These are phyloP conservation scores for Aphaenogaster ashmeadi DNA, from an alignment of 1,140 invertebrate species.

Conservation along the genomic window DNA sequence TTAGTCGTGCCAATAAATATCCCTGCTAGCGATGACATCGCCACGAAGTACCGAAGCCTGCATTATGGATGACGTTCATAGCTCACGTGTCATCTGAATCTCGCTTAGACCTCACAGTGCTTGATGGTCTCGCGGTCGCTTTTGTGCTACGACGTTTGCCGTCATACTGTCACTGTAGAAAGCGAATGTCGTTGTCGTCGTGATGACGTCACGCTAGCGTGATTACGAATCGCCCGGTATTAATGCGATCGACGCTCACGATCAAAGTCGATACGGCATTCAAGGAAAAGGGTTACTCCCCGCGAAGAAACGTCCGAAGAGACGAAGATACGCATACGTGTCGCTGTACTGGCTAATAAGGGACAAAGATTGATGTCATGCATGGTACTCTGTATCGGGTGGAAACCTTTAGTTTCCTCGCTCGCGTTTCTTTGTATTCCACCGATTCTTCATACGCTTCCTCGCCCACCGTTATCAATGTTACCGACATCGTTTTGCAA, in stretches of 20 bases:
- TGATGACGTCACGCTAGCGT: not conserved
- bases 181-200: not conserved
- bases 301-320: not conserved
- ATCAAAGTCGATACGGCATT: not conserved
- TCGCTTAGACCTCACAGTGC: conserved; percentile 42
- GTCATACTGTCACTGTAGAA: conserved; percentile 15
- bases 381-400: not conserved
- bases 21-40: conserved; percentile 52
- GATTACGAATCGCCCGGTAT: conserved; percentile 25
- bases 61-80: conserved; percentile 60
- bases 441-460: conserved; percentile 3
- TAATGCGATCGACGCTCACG: not conserved
- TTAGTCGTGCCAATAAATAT: conserved; percentile 57
- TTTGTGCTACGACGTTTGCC: conserved; percentile 33
- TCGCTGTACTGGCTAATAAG: not conserved
- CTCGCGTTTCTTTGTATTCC: conserved; percentile 1
- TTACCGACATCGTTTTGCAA: conserved; percentile 12
- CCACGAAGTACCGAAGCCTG: conserved; percentile 46
- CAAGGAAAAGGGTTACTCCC: not conserved
- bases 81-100: conserved; percentile 56
- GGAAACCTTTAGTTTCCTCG: conserved; percentile 1
- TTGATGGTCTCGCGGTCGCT: not conserved
- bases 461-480: not conserved
- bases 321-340: not conserved
- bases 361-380: conserved; percentile 9